These are phyloP conservation scores for Poecilia velifera DNA, from an alignment of 2,797 vertebrate species.

Conservation along the genomic window DNA sequence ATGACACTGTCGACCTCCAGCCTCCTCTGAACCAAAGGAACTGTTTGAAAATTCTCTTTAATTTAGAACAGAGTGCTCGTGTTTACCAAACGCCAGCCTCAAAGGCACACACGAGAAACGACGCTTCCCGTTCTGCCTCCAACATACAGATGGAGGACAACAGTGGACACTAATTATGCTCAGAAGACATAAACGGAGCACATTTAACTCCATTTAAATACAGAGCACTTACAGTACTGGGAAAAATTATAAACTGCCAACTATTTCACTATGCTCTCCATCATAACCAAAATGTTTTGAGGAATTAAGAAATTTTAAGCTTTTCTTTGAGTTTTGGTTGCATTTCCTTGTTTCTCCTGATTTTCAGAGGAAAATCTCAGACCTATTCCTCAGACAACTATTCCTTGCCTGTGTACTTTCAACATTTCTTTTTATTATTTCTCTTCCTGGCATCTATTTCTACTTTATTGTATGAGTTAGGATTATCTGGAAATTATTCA, in stretches of 20 bases:
- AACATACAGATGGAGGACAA: conserved; percentile 3
- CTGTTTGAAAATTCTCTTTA: conserved; percentile 28
- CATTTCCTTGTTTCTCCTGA: background rate
- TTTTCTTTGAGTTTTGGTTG: background rate
- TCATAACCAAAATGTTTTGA: background rate
- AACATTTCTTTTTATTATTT: background rate
- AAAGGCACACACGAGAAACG: conserved; percentile 1
- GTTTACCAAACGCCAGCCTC: conserved; percentile 22
- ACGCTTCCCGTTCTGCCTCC: conserved; percentile 5
- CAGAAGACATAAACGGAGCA: background rate
- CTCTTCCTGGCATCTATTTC: background rate
- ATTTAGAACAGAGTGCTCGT: conserved; percentile 5
- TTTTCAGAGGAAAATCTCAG: background rate
- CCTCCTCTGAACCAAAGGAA: conserved; percentile 9
- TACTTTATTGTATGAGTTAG: background rate
- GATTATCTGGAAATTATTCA: background rate
- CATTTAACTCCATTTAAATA: background rate
- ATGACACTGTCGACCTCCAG: conserved; percentile 12
- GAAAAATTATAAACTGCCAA: background rate
- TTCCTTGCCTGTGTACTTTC: background rate
- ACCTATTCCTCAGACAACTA: background rate
- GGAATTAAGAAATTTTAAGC: background rate
- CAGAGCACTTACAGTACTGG: background rate
- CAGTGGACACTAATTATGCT: conserved; percentile 2
- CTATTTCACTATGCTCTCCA: background rate